Percentiles rank a stretch among this genome's conserved stretches.
phyloP scores from a whole-genome alignment of 1,140 invertebrate genomes.

The Anastrepha ludens region DNA sequence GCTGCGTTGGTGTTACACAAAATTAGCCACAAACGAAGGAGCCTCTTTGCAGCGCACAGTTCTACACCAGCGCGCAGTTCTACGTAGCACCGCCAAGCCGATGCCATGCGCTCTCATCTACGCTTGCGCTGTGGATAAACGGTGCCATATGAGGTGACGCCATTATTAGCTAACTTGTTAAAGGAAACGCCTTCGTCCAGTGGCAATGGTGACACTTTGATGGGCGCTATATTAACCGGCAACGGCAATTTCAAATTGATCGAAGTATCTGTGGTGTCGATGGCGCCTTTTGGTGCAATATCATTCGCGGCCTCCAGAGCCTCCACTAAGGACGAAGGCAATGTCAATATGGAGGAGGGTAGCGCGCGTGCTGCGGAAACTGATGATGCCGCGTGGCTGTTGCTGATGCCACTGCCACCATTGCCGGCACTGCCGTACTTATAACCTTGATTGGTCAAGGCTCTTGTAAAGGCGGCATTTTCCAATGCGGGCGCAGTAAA shows the following conservation, averaged over 20 bases:
- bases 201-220: slow-evolving; percentile 68
- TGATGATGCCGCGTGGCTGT: background rate
- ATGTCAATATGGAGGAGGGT: slow-evolving; percentile 2
- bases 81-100: background rate
- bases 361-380: slow-evolving; percentile 50
- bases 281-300: slow-evolving; percentile 14
- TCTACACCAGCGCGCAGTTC: background rate
- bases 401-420: slow-evolving; percentile 33
- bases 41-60: background rate
- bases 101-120: background rate
- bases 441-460: slow-evolving; percentile 68
- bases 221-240: slow-evolving; percentile 66
- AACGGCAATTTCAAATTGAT: slow-evolving; percentile 69
- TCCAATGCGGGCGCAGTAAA: slow-evolving; percentile 66
- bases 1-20: background rate
- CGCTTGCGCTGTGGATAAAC: slow-evolving; percentile 65
- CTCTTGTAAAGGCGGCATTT: slow-evolving; percentile 69
- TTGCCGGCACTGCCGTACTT: slow-evolving; percentile 55
- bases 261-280: slow-evolving; percentile 58
- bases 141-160: slow-evolving; percentile 69
- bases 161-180: slow-evolving; percentile 63
- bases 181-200: slow-evolving; percentile 69
- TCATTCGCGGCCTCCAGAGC: background rate
- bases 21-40: background rate
- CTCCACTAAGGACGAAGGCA: background rate